phyloP scores from a whole-genome alignment of 2,113 vertebrate species.

The Sterrhoptilus dennistouni region DNA sequence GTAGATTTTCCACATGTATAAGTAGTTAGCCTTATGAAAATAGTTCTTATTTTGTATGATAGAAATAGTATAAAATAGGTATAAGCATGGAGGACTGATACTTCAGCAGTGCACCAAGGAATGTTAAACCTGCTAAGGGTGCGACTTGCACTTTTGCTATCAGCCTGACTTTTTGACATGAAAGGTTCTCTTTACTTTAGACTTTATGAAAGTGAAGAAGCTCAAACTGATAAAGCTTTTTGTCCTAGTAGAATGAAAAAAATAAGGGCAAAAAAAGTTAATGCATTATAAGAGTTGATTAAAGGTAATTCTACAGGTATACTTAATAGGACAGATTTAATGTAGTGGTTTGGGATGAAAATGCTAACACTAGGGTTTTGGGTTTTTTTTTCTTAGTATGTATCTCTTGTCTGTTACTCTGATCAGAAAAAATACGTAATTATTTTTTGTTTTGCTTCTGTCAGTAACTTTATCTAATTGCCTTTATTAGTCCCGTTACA shows the following conservation, averaged over 20 bases:
- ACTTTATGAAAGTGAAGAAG: background rate
- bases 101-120: background rate
- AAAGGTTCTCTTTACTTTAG: background rate
- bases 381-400: background rate
- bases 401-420: background rate
- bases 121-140: background rate
- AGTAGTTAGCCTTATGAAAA: background rate
- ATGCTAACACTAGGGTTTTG: background rate
- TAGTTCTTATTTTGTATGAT: background rate
- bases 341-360: background rate
- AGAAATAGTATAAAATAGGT: background rate
- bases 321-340: background rate
- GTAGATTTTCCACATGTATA: background rate
- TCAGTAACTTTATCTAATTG: conserved; percentile 68
- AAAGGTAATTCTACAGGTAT: background rate
- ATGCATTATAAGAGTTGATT: background rate
- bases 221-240: background rate
- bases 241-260: background rate
- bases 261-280: background rate
- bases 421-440: background rate
- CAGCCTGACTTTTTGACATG: background rate
- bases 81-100: background rate
- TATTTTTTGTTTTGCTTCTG: background rate
- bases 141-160: background rate
- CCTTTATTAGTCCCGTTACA: conserved; percentile 79